phyloP scores from a whole-genome alignment of 1,140 invertebrate genomes.

The Leptonema lineaticorne region DNA sequence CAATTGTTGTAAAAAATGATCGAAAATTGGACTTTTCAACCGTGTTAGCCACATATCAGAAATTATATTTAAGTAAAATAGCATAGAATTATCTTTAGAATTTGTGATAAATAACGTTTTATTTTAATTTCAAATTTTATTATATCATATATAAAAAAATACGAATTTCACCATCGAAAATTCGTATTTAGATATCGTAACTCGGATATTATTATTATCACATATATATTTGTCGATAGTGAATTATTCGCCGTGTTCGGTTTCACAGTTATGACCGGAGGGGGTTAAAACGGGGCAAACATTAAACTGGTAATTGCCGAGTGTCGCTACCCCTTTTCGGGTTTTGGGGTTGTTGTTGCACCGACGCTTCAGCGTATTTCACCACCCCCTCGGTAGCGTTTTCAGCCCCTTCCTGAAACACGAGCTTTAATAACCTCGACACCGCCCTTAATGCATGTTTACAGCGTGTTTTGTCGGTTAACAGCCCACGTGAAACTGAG shows the following conservation, averaged over 20 bases:
- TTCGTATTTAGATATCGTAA: too few relatives aligned
- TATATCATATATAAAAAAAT: too few relatives aligned
- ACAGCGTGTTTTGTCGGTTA: constrained; percentile 25
- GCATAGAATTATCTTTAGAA: too few relatives aligned
- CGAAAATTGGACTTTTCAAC: too few relatives aligned
- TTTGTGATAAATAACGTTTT: too few relatives aligned
- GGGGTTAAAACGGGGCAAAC: background rate
- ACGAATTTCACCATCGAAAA: too few relatives aligned
- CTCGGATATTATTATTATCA: too few relatives aligned
- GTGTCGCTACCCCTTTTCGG: constrained; percentile 24
- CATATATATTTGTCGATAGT: background rate
- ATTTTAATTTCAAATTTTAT: too few relatives aligned
- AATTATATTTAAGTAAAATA: too few relatives aligned
- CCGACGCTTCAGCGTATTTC: background rate
- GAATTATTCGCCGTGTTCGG: background rate
- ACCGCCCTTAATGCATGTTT: constrained; percentile 36
- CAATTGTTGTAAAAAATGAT: too few relatives aligned
- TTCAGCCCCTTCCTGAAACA: constrained; percentile 18
- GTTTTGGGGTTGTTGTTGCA: background rate
- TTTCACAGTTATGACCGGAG: background rate
- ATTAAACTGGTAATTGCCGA: constrained; percentile 34
- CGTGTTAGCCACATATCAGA: too few relatives aligned
- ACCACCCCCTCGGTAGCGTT: background rate
- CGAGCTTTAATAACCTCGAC: constrained; percentile 38
- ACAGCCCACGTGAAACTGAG: background rate